A percentile compares a stretch with the other conserved stretches of the same genome.
Evolutionary conservation across 2,888 invertebrate genomes (phyloP).

Genomic region (Eristalis intricaria): DNA sequence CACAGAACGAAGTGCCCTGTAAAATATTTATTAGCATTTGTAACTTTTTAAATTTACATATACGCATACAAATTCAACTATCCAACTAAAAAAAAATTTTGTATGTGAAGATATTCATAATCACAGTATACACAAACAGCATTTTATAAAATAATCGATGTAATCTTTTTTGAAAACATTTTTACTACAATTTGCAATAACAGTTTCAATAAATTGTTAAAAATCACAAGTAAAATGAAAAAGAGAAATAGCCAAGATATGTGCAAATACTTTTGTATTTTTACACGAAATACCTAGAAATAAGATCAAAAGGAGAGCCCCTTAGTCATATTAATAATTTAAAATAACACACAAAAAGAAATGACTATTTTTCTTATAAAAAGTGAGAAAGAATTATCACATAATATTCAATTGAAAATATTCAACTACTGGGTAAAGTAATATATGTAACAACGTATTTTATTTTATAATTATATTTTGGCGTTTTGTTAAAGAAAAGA

Average conservation of each 20-base stretch:
- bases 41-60: conserved; percentile 6
- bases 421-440: conserved; percentile 49
- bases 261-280: conserved; percentile 63
- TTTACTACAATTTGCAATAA: conserved; percentile 55
- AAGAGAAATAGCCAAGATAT: conserved; percentile 72
- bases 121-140: conserved; percentile 43
- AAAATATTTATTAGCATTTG: conserved; percentile 54
- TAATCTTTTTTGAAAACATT: conserved; percentile 44
- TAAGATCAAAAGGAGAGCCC: conserved; percentile 31
- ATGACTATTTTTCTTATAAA: conserved; percentile 38
- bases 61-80: conserved; percentile 25
- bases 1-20: conserved; percentile 61
- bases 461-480: conserved; percentile 20
- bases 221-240: conserved; percentile 39
- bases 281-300: conserved; percentile 53
- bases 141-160: conserved; percentile 48
- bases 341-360: background rate
- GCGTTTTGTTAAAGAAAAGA: conserved; percentile 47
- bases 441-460: conserved; percentile 19
- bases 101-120: conserved; percentile 32
- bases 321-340: conserved; percentile 53
- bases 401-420: conserved; percentile 56
- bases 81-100: conserved; percentile 15
- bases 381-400: conserved; percentile 37
- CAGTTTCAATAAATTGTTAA: conserved; percentile 26